Base-by-base conservation (phyloP, 2,888 invertebrate species). In the Plagiodera versicolora region DNA sequence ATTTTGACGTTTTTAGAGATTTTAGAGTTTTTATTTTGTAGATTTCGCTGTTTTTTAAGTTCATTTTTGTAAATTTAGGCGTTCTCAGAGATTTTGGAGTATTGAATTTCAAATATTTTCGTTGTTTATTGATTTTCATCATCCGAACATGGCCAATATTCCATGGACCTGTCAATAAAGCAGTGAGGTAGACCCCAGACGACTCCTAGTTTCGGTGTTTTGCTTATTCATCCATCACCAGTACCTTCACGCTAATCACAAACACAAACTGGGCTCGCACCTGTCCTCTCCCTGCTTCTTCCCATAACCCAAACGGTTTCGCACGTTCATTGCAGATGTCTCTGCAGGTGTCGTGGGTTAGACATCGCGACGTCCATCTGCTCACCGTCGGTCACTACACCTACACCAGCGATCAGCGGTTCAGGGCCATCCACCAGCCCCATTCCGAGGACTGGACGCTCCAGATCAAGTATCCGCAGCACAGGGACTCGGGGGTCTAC, bases 391-490 rank as follows among this genome's bases (percentile, higher is more conserved):
- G 94, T 28, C 86, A 90, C 51, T 94, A 94, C 80, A 94, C 94
- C 11, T 95, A 95, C 82, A 94, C 94, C 44, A 92, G 91, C 70
- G 95, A 95, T 81, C 94, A 94, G 80, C 84, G 95, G 72, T 95
- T 95, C 83, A 85, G 92, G 62, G 92, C 94, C 54, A 90, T 94
- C 72, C 94, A 94, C 79, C 86, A 89, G 70, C 89, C 89, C 45
- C 90, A 91, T 73, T 88, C 92, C 64, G 94, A 94, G 81, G 95
- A 95, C 82, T 95, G 94, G 94, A 92, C 91, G 65, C 85, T 95
- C 71, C 91, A 92, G 83, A 93, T 95, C 80, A 94, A 94, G 80
- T 95, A 94, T 79, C 92, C 94, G 1, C 94, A 95, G 79, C 91
- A 93, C 78, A 86, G 93, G 70, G 95, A 95, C 80, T 88, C 89